Base-by-base conservation (phyloP, 2,888 invertebrate species). In the Lordiphosa fenestrarum region DNA sequence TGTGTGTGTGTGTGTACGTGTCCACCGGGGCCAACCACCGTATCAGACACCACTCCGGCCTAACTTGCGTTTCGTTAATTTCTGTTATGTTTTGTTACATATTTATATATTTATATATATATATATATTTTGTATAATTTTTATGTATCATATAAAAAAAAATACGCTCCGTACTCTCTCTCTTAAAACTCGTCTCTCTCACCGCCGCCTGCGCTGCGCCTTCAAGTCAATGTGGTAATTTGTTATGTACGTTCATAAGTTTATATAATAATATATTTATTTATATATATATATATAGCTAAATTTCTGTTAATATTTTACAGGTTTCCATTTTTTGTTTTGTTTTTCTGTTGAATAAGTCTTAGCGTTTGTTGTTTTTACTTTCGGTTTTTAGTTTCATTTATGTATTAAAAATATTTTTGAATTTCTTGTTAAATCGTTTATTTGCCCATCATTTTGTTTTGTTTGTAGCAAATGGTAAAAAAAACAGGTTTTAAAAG, bases 331-430 rank as follows among this genome's bases (percentile, higher is more conserved):
- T 25, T n/a, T 47, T 47, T 23, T 21, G 42, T 38, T 37, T 55
- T 12, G 37, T 21, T 66, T 66, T 55, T 82, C 71, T 76, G 61
- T 80, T 83, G 73, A 84, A 81, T 84, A 78, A 84, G 84, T 80
- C 84, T 78, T 78, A 84, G 81, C 81, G 84, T 80, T 77, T 80
- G 60, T 69, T 73, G 69, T 68, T 59, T 64, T 57, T 62, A 49
- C 68, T 73, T 60, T 52, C 21, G 59, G 52, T 67, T 50, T 64
- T 57, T 57, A 19, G 47, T 54, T 60, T 63, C 53, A 46, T 64
- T 38, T 49, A 72, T 71, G 64, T 76, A 76, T 83, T 76, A 76
- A 83, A 75, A 76, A 76, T 76, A 71, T 71, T 15, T 15, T 15
- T 78, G 37, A 61, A 70, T 69, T 67, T 60, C 53, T 58, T 69